Evolutionary conservation across 2,113 vertebrate species (phyloP), one percentile per base, ranked within the genome.

Genomic region (Ginglymostoma cirratum): DNA sequence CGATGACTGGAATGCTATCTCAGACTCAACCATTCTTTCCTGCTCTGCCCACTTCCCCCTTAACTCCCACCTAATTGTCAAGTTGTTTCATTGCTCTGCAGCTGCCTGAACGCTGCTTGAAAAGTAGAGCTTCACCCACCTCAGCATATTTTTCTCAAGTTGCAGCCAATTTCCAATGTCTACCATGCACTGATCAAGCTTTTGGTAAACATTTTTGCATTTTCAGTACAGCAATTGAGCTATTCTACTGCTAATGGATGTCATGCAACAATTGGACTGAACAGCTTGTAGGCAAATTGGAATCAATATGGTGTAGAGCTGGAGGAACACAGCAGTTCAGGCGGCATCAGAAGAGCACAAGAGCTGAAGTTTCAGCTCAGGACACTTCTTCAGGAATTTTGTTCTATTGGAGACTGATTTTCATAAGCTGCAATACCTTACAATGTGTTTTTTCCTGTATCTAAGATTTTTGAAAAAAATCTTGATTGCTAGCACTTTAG

Each of bases 61-160:
- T 48, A 86, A 86, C 83, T 86, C 83, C 83, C 83, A 86, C 42
- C 24, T 86, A 48, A 87, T 87, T 87, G 48, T 52, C 42, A 83
- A 83, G 80, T 42, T 55, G 23, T 23, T 89, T 52, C 45, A 45
- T 8, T 86, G 45, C 10, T 23, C 42, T 24, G 45, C 42, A 80
- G 30, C 34, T 78, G 72, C 30, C 21, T 12, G 72, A 78, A 78
- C 30, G 14, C n/a, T 80, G 3, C 38, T 80, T 42, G 3, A 42
- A 80, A 80, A 17, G 4, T 72, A 72, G 70, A 80, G 0, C 14
- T 80, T 80, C n/a, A 80, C 38, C 15, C 78, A 80, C 78, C n/a
- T 78, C 30, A 12, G 1, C 30, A 8, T 10, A 80, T 3, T 17
- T 5, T 19, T 80, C 15, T 19, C 34, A 72, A 83, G 42, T 12